Evolutionary conservation across 2,888 invertebrate species (phyloP), one percentile per base, ranked within the genome.

Genomic region (Drosophila paranaensis): DNA sequence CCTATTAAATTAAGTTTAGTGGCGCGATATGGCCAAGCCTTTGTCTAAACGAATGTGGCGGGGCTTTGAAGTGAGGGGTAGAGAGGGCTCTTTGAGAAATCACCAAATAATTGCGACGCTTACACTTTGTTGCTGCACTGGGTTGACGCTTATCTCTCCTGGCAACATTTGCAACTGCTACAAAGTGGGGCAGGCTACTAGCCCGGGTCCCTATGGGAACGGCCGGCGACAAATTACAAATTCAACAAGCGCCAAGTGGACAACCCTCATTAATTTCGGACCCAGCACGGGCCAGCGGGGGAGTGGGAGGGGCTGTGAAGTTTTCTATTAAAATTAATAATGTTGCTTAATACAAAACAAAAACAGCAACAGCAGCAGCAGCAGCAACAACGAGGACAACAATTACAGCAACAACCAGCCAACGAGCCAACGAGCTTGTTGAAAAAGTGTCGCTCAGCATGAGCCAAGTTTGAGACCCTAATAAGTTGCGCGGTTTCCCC

Each of bases 261-360:
- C 90, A 90, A 90, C 90, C 90, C 86, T 87, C 86, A 87, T 87
- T 87, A 87, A 87, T 87, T 87, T 88, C 60, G 73, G 58, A 64
- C 71, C 66, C 60, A 39, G 50, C 16, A 6, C 45, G 13, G 51
- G n/a, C 35, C 27, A 9, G 20, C 20, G 45, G 11, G 40, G 25
- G 30, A 10, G 9, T 42, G 20, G 53, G 25, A 48, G 53, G 35
- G 40, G 67, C 30, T 60, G 64, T 72, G 77, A 88, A 84, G 85
- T 89, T 91, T 88, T 88, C 91, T 89, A 90, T 90, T 90, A 90
- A 89, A 90, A 90, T 90, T 91, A 91, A 90, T 91, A 91, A 90
- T 90, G 90, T 83, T 88, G 79, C 81, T 72, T 48, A 74, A 80
- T 78, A 62, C 65, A 81, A 73, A 79, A 62, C 71, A 65, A 69